Evolutionary conservation across 2,113 vertebrate species (phyloP).

Genomic region (Apus apus): DNA sequence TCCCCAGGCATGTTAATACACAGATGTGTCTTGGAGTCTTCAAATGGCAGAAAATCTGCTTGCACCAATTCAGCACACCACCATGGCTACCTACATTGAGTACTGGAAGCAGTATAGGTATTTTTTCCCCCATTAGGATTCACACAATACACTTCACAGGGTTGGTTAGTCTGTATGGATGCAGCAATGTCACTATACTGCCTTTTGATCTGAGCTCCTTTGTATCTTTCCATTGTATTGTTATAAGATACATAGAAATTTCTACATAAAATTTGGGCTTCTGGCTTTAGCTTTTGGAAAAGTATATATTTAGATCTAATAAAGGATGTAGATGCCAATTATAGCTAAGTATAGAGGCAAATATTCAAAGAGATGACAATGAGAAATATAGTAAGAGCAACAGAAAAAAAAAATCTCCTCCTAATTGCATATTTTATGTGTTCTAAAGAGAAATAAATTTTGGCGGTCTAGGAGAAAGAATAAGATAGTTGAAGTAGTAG

Average conservation of each 20-base stretch:
- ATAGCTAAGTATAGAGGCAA: background rate
- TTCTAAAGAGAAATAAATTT: background rate
- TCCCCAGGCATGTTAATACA: background rate
- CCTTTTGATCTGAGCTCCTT: background rate
- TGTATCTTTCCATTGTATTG: background rate
- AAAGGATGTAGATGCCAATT: background rate
- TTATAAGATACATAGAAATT: background rate
- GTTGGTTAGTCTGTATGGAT: background rate
- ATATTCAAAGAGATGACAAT: background rate
- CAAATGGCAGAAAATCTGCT: background rate
- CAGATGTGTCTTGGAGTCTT: accelerated
- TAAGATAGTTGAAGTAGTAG: background rate
- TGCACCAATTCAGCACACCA: background rate
- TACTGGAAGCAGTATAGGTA: background rate
- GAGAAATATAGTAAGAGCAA: background rate
- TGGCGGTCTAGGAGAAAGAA: background rate
- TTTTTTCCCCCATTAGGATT: background rate
- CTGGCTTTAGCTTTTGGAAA: background rate
- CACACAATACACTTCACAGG: background rate
- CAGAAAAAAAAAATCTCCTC: background rate
- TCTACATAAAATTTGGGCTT: background rate
- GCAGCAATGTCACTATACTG: background rate
- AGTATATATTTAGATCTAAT: background rate
- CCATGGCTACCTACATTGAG: background rate
- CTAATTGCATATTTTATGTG: background rate